Base-by-base conservation (phyloP, 2,888 invertebrate species). In the Zonitis immaculata region DNA sequence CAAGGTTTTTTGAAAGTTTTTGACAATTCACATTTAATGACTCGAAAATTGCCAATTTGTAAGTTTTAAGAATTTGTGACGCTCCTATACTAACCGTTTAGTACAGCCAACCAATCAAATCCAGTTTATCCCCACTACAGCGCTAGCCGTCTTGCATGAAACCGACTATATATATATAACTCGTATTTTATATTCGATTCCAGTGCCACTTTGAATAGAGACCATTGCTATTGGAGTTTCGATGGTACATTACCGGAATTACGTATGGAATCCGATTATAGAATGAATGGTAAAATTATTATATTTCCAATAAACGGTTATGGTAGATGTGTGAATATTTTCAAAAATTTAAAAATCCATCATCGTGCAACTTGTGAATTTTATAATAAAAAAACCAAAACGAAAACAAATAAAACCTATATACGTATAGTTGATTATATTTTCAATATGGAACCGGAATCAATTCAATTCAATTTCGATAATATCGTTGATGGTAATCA, bases 181-280 rank as follows among this genome's bases (percentile, higher is more conserved):
- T n/a, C n/a, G n/a, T n/a, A n/a, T n/a, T n/a, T n/a, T n/a, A n/a
- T n/a, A n/a, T n/a, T n/a, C n/a, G n/a, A n/a, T 51, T 62, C 22
- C 47, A 84, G 84, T 44, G 77, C 81, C 1, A 80, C 83, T 57
- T 72, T 81, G 45, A 14, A 20, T 2, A 30, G 16, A 3, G 77
- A 79, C 22, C 77, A 78, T 32, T 77, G 77, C 59, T 69, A 77
- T 1, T 69, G 83, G 12, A 68, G 74, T 1, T 78, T 80, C 0
- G 78, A 80, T 43, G 73, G 79, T 0, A 63, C 74, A 18, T 80
- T 79, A 12, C 80, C 82, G 0, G 77, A 78, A 63, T 76, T 87
- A 68, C 80, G 82, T 69, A 83, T 88, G 66, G 74, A 83, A 5
- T 86, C 83, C 0, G 83, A 87, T 65, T 88, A 87, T 68, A 78